Evolutionary conservation across 1,140 invertebrate genomes (phyloP).

Genomic region (Globodera ellingtonae): DNA sequence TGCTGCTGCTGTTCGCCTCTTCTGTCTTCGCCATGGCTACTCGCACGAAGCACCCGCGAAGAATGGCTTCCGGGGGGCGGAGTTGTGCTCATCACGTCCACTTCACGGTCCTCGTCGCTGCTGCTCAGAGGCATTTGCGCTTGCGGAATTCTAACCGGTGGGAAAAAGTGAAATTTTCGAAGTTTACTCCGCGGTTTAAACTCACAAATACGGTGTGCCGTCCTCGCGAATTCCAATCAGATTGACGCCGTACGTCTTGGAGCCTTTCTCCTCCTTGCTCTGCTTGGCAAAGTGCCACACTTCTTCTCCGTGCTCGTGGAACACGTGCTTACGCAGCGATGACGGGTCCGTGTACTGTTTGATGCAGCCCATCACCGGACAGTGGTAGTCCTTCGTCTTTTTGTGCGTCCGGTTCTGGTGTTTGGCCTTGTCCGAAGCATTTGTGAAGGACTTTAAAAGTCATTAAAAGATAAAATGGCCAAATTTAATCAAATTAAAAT

Average conservation of each 20-base stretch:
- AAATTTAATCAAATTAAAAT: background rate
- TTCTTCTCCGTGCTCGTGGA: conserved; percentile 89
- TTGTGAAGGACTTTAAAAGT: conserved; percentile 78
- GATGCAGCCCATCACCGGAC: conserved; percentile 91
- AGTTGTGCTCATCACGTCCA: conserved; percentile 16
- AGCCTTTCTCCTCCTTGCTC: conserved; percentile 21
- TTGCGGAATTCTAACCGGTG: background rate
- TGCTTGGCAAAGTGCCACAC: conserved; percentile 27
- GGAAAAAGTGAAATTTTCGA: background rate
- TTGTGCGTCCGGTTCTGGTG: conserved; percentile 81
- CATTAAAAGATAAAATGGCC: background rate
- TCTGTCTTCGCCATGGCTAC: background rate
- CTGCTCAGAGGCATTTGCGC: conserved; percentile 11
- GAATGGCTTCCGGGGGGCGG: background rate
- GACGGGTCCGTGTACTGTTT: conserved; percentile 96
- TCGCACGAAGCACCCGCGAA: background rate
- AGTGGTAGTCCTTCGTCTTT: conserved; percentile 88
- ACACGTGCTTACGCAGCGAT: conserved; percentile 91
- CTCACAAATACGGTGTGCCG: conserved; percentile 25
- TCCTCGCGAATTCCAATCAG: conserved; percentile 20
- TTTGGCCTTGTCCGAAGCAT: conserved; percentile 95
- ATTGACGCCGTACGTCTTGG: conserved; percentile 22
- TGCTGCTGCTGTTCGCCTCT: background rate
- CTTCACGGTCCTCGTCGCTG: conserved; percentile 26
- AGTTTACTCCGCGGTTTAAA: background rate